Evolutionary conservation across 2,888 invertebrate species (phyloP).

Genomic region (Drosophila setosimentum): DNA sequence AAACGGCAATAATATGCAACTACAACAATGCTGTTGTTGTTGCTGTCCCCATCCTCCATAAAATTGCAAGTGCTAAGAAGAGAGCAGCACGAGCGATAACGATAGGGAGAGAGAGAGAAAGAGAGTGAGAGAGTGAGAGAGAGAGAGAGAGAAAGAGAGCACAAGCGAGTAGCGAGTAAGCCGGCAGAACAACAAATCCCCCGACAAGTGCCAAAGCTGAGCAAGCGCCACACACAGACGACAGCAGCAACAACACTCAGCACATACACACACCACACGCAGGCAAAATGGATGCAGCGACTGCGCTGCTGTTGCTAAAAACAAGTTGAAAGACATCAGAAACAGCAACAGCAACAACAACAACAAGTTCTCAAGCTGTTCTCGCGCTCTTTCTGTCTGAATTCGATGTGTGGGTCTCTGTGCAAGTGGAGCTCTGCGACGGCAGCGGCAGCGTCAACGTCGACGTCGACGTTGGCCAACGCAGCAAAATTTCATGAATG

Average conservation of each 20-base stretch:
- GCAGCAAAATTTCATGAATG: constrained; percentile 84
- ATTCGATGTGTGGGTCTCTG: constrained; percentile 41
- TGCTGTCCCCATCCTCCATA: constrained; percentile 4
- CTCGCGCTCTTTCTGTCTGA: constrained; percentile 38
- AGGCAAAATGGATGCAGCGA: constrained; percentile 32
- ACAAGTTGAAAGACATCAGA: constrained; percentile 33
- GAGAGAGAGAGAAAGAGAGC: constrained; percentile 16
- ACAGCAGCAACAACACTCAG: constrained; percentile 8
- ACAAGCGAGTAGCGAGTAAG: constrained; percentile 34
- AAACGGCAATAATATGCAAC: constrained; percentile 22
- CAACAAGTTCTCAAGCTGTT: constrained; percentile 26
- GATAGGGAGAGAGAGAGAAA: constrained; percentile 10
- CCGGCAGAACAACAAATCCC: constrained; percentile 70
- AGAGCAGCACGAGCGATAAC: constrained; percentile 2
- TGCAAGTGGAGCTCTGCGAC: constrained; percentile 52
- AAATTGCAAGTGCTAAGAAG: constrained; percentile 46
- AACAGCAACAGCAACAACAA: constrained; percentile 16
- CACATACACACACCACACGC: constrained; percentile 21
- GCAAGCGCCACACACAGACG: constrained; percentile 74
- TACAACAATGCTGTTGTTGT: constrained; percentile 39
- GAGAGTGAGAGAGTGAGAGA: constrained; percentile 12
- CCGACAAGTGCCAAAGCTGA: constrained; percentile 72
- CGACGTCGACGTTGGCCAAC: constrained; percentile 52
- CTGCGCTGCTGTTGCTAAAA: constrained; percentile 36
- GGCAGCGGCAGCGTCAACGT: constrained; percentile 4